Base-by-base conservation (phyloP, 2,888 invertebrate genomes). In the Habroteleia sp. region DNA sequence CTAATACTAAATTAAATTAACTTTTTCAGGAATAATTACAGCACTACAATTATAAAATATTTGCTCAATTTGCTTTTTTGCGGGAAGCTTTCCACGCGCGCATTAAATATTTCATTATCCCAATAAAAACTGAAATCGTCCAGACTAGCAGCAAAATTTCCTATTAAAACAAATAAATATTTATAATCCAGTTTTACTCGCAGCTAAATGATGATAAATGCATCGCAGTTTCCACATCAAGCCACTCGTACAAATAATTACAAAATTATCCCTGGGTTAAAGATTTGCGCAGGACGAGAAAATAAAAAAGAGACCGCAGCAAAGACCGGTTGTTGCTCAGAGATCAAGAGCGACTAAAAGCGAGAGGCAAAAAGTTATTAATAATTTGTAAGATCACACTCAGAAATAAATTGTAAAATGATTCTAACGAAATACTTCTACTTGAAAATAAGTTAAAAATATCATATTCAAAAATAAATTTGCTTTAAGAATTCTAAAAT, bases 361-460 rank as follows among this genome's bases (percentile, higher is more conserved):
- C 14, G 13, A 13, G 10, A 7, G 29, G 11, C 13, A 13, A 63
- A 56, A 46, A 54, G 46, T 46, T 71, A 65, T 65, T 72, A 65
- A 63, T 39, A 63, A 72, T 63, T 63, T 56, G 56, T 42, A 58
- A 25, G 35, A 52, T 58, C 60, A 20, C 2, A 5, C 20, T n/a
- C n/a, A n/a, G n/a, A n/a, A n/a, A n/a, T n/a, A n/a, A n/a, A n/a
- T n/a, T n/a, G n/a, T n/a, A n/a, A n/a, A n/a, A n/a, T n/a, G n/a
- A n/a, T n/a, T n/a, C n/a, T n/a, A n/a, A n/a, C n/a, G n/a, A n/a
- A n/a, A n/a, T n/a, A n/a, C n/a, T n/a, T n/a, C n/a, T n/a, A n/a
- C n/a, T n/a, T n/a, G n/a, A n/a, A n/a, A n/a, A n/a, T n/a, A n/a
- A n/a, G n/a, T n/a, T n/a, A n/a, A n/a, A n/a, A n/a, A n/a, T n/a